Evolutionary conservation across 2,888 invertebrate genomes (phyloP), one percentile per base, ranked within the genome.

Genomic region (Oscheius sp.): DNA sequence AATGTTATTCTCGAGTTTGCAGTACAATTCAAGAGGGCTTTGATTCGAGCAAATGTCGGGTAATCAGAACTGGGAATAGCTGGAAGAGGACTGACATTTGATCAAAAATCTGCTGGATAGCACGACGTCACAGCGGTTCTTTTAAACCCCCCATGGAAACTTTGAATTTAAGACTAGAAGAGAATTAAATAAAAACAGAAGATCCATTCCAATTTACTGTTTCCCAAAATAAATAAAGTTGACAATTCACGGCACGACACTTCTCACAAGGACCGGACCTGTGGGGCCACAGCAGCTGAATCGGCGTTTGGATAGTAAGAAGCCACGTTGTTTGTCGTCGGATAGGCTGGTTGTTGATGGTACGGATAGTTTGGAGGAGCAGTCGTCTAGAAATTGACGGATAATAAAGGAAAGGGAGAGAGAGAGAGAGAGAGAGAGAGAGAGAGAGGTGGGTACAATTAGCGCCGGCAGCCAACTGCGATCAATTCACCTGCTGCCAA

Each of bases 151-250:
- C 53, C 4, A 5, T 53, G 53, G 53, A 5, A 21, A 29, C 13
- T 53, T 29, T 53, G 53, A 21, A 29, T 53, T 53, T 13, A 13
- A 50, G 13, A 58, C 13, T 7, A 2, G 32, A 35, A 7, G 33
- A 58, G 59, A 29, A 58, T 5, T 33, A 29, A 60, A 3, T 13
- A 60, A 33, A 7, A 29, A 21, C 5, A 53, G 5, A 29, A 29
- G 10, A 7, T 53, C 7, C n/a, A 11, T 63, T 32, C 63, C 7
- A 10, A 50, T 47, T 63, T 63, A 37, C 13, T 60, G 4, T 35
- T 33, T n/a, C 29, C 32, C 63, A 47, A n/a, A 63, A 63, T 63
- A 63, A 63, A 63, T 63, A 63, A 63, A 21, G 48, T 7, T 11
- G n/a, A 63, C 21, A 63, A 63, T 48, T 29, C n/a, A 35, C 35